Base-by-base conservation (phyloP, 2,113 vertebrate species). In the Peucedramus taeniatus region DNA sequence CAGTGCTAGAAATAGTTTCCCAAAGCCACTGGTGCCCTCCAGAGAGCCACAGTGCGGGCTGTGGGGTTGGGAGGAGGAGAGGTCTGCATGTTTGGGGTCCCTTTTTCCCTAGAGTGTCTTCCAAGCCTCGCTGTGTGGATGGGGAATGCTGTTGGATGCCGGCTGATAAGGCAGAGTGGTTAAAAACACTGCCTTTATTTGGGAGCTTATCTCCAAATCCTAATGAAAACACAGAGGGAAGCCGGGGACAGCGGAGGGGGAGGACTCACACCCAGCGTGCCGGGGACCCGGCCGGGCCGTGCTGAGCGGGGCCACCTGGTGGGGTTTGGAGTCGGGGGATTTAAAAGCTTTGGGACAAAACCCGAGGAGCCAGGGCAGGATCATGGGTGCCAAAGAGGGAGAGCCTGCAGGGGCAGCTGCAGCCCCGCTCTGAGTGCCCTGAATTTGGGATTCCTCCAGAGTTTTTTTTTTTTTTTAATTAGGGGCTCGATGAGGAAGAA, bases 171-270 rank as follows among this genome's bases (percentile, higher is more conserved):
- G 79, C 92, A 79, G 8, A 71, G 61, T 44, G 61, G 90, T 76
- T 87, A n/a, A 90, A 96, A 94, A 56, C 70, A 71, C 57, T 27
- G 82, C 71, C 63, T 93, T 88, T 87, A 49, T 90, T 93, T 85
- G 86, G 94, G 57, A 85, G 95, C 94, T 96, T 95, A 90, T 95
- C 94, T 94, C 90, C 70, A 95, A 94, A 94, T 95, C 94, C 88
- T 69, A 77, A 93, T 61, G 92, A 85, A 88, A 96, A 88, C 75
- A 44, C 65, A 57, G 82, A 75, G 92, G 92, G 94, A 61, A 90
- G 90, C 35, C 0, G 1, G 93, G 96, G 59, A 75, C 35, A 72
- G 74, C 0, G 0, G 19, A 42, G 65, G 61, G 86, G 82, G 76
- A 76, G 54, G 26, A 72, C 37, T 92, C 4, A 0, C 81, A 87